phyloP scores from a whole-genome alignment of 2,797 vertebrate genomes.

The Aquila chrysaetos region DNA sequence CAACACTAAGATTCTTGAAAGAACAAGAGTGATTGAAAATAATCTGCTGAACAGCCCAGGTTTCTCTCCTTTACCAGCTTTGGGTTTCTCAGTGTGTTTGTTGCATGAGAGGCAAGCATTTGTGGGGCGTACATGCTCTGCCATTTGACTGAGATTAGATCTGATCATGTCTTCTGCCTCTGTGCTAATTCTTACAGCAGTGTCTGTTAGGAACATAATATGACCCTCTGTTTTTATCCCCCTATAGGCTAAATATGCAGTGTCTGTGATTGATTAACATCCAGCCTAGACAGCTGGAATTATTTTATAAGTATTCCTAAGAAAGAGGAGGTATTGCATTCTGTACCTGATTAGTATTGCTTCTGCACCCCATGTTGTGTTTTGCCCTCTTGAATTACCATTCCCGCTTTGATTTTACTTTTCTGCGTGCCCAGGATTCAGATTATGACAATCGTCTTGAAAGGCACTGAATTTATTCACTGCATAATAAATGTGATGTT shows the following conservation, averaged over 20 bases:
- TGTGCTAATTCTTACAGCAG: neutral
- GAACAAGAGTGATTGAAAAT: neutral
- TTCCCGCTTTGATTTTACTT: neutral
- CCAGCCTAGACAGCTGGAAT: neutral
- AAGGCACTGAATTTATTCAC: neutral
- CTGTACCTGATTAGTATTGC: neutral
- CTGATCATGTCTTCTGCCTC: neutral
- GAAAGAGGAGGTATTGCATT: neutral
- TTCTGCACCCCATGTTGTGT: neutral
- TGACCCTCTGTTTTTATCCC: neutral
- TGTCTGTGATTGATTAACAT: neutral
- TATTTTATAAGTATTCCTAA: neutral
- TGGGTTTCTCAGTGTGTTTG: neutral
- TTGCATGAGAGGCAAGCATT: neutral
- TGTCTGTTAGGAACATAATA: neutral
- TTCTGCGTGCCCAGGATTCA: neutral
- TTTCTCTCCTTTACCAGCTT: neutral
- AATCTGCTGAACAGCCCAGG: neutral
- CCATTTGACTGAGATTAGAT: neutral
- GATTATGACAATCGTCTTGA: neutral
- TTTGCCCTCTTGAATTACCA: neutral
- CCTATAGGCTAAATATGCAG: neutral
- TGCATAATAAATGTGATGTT: neutral
- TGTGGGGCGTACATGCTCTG: rapidly evolving
- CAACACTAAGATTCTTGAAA: neutral